Evolutionary conservation across 2,113 vertebrate species (phyloP).

Genomic region (Mystacornis crossleyi): DNA sequence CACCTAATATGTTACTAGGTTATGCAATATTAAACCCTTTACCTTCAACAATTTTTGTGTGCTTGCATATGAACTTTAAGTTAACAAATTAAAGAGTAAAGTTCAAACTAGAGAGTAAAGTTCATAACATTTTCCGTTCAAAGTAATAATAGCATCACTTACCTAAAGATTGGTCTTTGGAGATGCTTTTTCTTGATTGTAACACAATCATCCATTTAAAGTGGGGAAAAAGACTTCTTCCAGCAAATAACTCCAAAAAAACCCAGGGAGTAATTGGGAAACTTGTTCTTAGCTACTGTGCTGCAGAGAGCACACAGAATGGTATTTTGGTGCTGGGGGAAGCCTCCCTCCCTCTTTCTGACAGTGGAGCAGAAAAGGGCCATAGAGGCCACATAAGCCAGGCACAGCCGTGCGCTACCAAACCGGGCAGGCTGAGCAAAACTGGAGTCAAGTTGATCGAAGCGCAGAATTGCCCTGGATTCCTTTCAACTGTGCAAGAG

Average conservation of each 20-base stretch:
- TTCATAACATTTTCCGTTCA: background rate
- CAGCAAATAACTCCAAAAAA: slow-evolving; percentile 75
- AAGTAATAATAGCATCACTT: slow-evolving; percentile 69
- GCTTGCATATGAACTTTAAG: background rate
- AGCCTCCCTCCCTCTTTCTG: slow-evolving; percentile 80
- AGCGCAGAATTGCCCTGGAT: slow-evolving; percentile 45
- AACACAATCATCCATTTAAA: slow-evolving; percentile 92
- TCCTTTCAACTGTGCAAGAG: slow-evolving; percentile 63
- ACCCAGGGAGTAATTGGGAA: slow-evolving; percentile 61
- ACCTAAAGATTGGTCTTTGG: slow-evolving; percentile 91
- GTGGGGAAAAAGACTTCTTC: slow-evolving; percentile 66
- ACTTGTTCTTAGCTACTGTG: slow-evolving; percentile 77
- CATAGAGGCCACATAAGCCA: slow-evolving; percentile 85
- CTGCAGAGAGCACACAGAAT: slow-evolving; percentile 66
- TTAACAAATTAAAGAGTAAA: background rate
- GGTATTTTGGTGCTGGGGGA: slow-evolving; percentile 78
- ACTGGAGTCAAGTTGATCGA: slow-evolving; percentile 60
- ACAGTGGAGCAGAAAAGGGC: slow-evolving; percentile 81
- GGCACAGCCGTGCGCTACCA: slow-evolving; percentile 70
- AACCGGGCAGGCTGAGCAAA: slow-evolving; percentile 70
- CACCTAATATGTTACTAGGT: background rate
- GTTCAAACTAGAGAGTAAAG: background rate
- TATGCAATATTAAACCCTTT: background rate
- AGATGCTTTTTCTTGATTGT: slow-evolving; percentile 90
- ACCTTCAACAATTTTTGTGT: background rate